Conservation (phyloP, 2,888 invertebrate species). For the Anthophora plumipes region DNA sequence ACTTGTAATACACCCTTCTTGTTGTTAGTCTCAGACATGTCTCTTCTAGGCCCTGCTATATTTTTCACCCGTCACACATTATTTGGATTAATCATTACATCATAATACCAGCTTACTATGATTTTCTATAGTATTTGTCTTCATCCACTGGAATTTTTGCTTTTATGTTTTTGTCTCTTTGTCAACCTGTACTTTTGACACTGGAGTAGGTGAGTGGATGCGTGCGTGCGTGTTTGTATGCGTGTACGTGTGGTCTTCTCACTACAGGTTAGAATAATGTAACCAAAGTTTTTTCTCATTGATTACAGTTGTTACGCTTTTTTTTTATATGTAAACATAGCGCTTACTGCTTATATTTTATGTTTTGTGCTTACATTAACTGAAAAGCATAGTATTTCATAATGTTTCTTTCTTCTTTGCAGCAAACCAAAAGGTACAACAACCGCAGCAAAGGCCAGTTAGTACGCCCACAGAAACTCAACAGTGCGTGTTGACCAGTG, state of each 20-base stretch:
- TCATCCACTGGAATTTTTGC: slow-evolving; percentile 20
- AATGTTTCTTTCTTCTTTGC: slow-evolving; percentile 37
- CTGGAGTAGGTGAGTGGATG: too few relatives aligned
- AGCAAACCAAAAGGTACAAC: slow-evolving; percentile 81
- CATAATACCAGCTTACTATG: slow-evolving; percentile 28
- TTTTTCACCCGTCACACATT: slow-evolving; percentile 34
- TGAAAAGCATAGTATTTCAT: neutral
- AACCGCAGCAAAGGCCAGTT: slow-evolving; percentile 79
- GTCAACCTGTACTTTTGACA: too few relatives aligned
- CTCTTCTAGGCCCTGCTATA: slow-evolving; percentile 33
- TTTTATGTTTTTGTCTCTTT: slow-evolving; percentile 36
- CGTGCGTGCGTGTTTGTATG: neutral
- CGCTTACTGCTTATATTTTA: slow-evolving; percentile 62
- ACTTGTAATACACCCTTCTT: slow-evolving; percentile 29
- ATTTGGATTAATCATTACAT: slow-evolving; percentile 33
- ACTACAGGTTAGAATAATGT: neutral
- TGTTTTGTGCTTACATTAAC: neutral
- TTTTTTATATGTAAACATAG: slow-evolving; percentile 54
- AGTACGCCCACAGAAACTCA: slow-evolving; percentile 85
- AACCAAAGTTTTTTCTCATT: slow-evolving; percentile 24
- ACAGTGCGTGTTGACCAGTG: slow-evolving; percentile 86
- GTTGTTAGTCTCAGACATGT: slow-evolving; percentile 48
- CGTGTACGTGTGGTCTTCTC: slow-evolving; percentile 6
- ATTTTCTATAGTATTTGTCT: slow-evolving; percentile 38
- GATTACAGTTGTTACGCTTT: slow-evolving; percentile 41